Evolutionary conservation across 2,113 vertebrate genomes (phyloP).

Genomic region (Semnopithecus entellus): DNA sequence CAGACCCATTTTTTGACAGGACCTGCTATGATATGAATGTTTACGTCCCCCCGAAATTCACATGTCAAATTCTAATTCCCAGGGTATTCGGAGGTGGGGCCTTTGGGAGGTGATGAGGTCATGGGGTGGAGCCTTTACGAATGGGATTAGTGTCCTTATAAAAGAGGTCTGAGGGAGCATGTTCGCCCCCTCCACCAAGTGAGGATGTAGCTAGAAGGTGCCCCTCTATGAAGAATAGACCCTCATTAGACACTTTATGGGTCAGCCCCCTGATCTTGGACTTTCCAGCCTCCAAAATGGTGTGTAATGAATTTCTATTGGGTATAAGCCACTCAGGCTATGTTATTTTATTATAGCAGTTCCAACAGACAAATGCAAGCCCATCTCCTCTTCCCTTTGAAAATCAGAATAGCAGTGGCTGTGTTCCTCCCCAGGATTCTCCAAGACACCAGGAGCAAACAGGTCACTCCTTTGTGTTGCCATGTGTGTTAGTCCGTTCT

Average conservation of each 20-base stretch:
- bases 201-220: background rate
- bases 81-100: background rate
- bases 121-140: background rate
- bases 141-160: background rate
- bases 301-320: too few relatives aligned
- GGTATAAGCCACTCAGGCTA: too few relatives aligned
- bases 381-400: background rate
- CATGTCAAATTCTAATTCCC: background rate
- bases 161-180: too few relatives aligned
- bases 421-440: too few relatives aligned
- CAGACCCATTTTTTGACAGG: background rate
- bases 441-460: background rate
- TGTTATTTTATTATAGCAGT: accelerated
- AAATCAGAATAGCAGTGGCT: background rate
- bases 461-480: accelerated
- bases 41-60: too few relatives aligned
- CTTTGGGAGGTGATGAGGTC: too few relatives aligned
- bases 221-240: background rate
- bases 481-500: too few relatives aligned
- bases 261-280: background rate
- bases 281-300: background rate
- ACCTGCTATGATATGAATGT: background rate
- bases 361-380: accelerated
- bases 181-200: too few relatives aligned
- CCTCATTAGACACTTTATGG: background rate